phyloP scores from a whole-genome alignment of 2,113 vertebrate species.

The Corythornis vintsioides region DNA sequence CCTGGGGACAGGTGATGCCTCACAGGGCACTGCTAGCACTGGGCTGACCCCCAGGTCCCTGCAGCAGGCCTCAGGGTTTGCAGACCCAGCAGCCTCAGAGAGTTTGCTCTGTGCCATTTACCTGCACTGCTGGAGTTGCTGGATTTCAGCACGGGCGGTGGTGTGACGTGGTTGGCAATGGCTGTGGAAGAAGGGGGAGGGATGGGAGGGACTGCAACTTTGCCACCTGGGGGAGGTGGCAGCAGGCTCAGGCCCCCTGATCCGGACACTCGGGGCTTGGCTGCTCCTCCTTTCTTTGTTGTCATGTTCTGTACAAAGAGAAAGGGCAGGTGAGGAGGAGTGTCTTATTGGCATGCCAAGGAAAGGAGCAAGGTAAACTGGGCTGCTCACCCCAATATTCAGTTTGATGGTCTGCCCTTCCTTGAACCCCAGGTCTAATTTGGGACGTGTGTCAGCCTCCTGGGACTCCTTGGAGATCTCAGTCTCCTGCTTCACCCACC shows the following conservation, averaged over 20 bases:
- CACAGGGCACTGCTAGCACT: not conserved
- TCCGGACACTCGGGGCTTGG: slow-evolving; percentile 81
- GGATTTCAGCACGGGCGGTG: slow-evolving; percentile 76
- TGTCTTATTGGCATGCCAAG: not conserved
- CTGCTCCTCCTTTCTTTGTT: slow-evolving; percentile 81
- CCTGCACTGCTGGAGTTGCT: slow-evolving; percentile 76
- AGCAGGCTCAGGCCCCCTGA: slow-evolving; percentile 86
- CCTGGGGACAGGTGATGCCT: not conserved
- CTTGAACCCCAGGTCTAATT: slow-evolving; percentile 95
- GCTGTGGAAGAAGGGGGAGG: slow-evolving; percentile 78
- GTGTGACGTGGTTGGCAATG: slow-evolving; percentile 79
- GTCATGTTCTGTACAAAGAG: slow-evolving; percentile 79
- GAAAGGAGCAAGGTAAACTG: not conserved
- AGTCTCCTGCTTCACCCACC: slow-evolving; percentile 94
- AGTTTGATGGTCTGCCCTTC: slow-evolving; percentile 97
- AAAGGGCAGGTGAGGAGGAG: not conserved
- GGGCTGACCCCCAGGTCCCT: accelerated
- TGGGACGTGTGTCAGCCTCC: slow-evolving; percentile 85
- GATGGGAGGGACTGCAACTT: slow-evolving; percentile 79
- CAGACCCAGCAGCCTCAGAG: not conserved
- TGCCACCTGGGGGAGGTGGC: slow-evolving; percentile 91
- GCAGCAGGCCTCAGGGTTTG: not conserved
- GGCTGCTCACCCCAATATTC: slow-evolving; percentile 89
- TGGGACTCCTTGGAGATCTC: slow-evolving; percentile 90
- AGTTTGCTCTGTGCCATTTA: slow-evolving; percentile 13